Conservation (phyloP, 92 coral and sea anemone species). For the Parazoanthus swiftii region DNA sequence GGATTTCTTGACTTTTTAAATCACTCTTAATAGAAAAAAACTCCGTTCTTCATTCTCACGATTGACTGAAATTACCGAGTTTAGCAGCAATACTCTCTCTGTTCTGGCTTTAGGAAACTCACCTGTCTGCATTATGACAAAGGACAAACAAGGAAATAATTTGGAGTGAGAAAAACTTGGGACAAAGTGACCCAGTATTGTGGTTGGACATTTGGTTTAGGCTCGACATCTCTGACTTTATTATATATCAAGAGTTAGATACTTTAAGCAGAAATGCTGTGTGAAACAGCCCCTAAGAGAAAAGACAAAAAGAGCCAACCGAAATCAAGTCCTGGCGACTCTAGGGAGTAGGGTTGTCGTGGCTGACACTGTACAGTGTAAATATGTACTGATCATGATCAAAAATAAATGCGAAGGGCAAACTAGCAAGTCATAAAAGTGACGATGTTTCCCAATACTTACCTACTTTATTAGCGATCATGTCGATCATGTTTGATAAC, state of each 20-base stretch:
- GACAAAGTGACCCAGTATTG: not conserved
- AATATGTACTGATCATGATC: constrained; percentile 9
- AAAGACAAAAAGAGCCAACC: not conserved
- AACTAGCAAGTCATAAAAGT: not conserved
- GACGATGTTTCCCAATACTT: not conserved
- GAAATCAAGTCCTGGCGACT: not conserved
- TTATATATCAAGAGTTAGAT: not conserved
- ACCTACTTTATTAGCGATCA: too few relatives aligned
- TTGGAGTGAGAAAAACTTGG: not conserved
- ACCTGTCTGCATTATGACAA: constrained; percentile 15
- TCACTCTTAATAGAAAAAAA: not conserved
- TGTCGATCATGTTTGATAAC: too few relatives aligned
- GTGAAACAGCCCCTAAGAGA: not conserved
- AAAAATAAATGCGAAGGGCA: not conserved
- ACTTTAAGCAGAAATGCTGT: not conserved
- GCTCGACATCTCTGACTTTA: not conserved
- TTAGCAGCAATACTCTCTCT: not conserved
- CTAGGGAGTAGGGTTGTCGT: not conserved
- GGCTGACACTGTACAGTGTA: not conserved
- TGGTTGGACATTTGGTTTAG: not conserved
- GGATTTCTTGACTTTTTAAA: constrained; percentile 1
- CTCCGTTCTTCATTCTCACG: not conserved
- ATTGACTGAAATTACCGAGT: not conserved
- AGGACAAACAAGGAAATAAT: not conserved
- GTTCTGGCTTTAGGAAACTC: not conserved